Base-by-base conservation (phyloP, 2,888 invertebrate species). In the Mimachlamys varia region DNA sequence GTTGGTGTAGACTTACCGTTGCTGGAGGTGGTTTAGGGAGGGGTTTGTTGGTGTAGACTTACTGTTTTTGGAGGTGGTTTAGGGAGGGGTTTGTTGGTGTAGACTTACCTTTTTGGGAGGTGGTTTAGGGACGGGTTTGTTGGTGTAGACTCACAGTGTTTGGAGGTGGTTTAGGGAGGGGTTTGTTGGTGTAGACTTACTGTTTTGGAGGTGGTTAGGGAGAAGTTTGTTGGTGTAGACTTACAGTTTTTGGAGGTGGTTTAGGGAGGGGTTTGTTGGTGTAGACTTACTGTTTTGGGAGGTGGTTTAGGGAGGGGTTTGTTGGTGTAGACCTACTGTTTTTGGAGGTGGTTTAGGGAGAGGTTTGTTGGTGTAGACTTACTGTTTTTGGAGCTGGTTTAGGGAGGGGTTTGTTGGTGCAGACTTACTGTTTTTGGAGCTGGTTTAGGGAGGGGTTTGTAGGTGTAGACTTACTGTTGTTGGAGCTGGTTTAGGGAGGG, bases 291-390 rank as follows among this genome's bases (percentile, higher is more conserved):
- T 33, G 19, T 27, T 76, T 76, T 76, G 76, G 76, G 76, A 33
- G 76, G 76, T 27, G 76, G 76, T 33, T 76, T 76, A 7, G 76
- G 76, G 76, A 76, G 76, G 5, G 76, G 76, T 27, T 76, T 76
- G 12, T 76, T 17, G 7, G 7, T 19, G 33, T 76, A 76, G 1
- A 76, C 76, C 33, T 76, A 76, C 76, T 33, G 19, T 27, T 76
- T 76, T 76, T 27, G 76, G 76, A 33, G 76, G 76, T 27, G 76
- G 76, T 33, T 76, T 76, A 7, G 76, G 76, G 76, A 76, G 76
- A 10, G 76, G 76, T 27, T 76, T 76, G 12, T 76, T 17, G 7
- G 7, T 19, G 33, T 76, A 76, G 1, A 76, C 76, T 76, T 76
- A 76, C 76, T 33, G 19, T 27, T 76, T 76, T 76, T 27, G 76